Evolutionary conservation across 2,797 vertebrate species (phyloP).

Genomic region (Danio choprae): DNA sequence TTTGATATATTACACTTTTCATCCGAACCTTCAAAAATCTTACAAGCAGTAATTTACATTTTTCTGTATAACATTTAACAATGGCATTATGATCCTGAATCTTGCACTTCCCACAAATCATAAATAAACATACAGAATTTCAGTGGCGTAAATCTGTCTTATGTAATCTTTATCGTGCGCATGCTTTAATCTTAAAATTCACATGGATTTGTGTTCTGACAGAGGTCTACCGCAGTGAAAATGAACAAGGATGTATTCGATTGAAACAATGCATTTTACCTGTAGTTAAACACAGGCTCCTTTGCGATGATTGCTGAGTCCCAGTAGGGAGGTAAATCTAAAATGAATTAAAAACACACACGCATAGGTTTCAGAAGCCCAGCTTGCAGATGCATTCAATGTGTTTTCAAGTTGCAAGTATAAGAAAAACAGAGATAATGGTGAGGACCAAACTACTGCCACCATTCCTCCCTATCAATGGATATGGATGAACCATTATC

Average conservation of each 20-base stretch:
- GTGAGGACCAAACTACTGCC: not conserved
- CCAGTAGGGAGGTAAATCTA: constrained; percentile 66
- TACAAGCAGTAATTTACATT: not conserved
- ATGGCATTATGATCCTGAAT: not conserved
- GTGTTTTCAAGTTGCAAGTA: not conserved
- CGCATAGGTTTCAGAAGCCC: not conserved
- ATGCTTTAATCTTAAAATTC: constrained; percentile 52
- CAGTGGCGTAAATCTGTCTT: constrained; percentile 69
- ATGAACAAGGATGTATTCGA: not conserved
- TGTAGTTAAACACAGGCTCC: constrained; percentile 79
- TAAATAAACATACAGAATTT: constrained; percentile 2
- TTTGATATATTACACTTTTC: not conserved
- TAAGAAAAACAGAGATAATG: too few relatives aligned
- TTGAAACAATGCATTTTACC: constrained; percentile 68
- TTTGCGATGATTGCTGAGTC: constrained; percentile 80
- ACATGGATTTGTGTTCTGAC: constrained; percentile 36
- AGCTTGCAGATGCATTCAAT: not conserved
- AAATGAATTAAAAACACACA: not conserved
- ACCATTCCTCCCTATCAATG: not conserved
- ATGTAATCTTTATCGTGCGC: constrained; percentile 67
- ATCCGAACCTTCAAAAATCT: not conserved
- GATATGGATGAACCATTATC: constrained; percentile 19
- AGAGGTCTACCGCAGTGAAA: constrained; percentile 3
- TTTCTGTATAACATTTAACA: not conserved
- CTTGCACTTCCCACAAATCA: constrained; percentile 6